Conservation (phyloP, 1,140 invertebrate genomes). For the Drosophila grimshawi region DNA sequence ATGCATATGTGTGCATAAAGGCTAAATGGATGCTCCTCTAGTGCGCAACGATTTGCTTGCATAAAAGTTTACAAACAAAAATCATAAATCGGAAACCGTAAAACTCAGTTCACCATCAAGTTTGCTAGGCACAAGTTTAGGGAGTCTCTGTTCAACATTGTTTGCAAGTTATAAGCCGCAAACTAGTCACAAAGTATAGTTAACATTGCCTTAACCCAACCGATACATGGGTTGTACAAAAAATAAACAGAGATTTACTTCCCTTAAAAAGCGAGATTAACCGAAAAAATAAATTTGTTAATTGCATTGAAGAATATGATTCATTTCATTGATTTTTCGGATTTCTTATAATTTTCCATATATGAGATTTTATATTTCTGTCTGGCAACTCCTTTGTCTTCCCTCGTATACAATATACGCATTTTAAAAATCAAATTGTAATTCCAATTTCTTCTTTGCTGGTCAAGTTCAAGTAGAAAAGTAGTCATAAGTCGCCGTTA, state of each 20-base stretch:
- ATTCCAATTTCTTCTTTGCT: constrained; percentile 33
- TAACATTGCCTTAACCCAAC: constrained; percentile 26
- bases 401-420: constrained; percentile 12
- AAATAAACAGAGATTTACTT: neutral
- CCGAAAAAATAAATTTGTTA: no score
- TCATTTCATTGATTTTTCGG: no score
- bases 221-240: neutral
- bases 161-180: constrained; percentile 36
- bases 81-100: constrained; percentile 57
- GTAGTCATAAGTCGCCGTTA: constrained; percentile 54
- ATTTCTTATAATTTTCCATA: neutral
- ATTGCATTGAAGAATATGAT: no score
- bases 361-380: no score
- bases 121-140: neutral
- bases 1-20: constrained; percentile 10
- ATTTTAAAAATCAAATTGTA: constrained; percentile 37
- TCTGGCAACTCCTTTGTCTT: neutral
- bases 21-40: constrained; percentile 19
- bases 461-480: constrained; percentile 71
- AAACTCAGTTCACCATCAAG: constrained; percentile 1
- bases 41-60: constrained; percentile 61
- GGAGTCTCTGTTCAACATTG: constrained; percentile 14
- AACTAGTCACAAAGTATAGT: constrained; percentile 30
- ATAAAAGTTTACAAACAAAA: constrained; percentile 72
- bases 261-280: neutral